These are phyloP conservation scores for Ondatra zibethicus DNA, from an alignment of 2,113 vertebrate species.

Conservation along the genomic window DNA sequence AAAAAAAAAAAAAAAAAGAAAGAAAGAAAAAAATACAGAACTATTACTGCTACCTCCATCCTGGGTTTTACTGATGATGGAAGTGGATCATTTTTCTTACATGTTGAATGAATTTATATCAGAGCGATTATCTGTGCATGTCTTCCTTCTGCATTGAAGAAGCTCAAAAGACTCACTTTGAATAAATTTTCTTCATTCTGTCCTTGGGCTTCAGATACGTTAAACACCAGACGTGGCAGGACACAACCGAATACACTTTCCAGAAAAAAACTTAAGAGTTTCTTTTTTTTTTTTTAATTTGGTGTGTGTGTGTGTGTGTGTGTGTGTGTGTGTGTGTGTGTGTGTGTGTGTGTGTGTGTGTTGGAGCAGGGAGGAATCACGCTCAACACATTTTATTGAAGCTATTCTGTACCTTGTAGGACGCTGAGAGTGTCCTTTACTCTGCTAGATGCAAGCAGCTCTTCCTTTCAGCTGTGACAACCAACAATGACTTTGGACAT, in stretches of 20 bases:
- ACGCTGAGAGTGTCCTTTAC: not conserved
- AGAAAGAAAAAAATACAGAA: not conserved
- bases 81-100: slow-evolving; percentile 29
- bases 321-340: not conserved
- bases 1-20: not conserved
- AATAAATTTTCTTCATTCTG: slow-evolving; percentile 8
- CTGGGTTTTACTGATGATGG: slow-evolving; percentile 1
- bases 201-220: not conserved
- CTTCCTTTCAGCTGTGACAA: not conserved
- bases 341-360: not conserved
- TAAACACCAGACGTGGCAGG: not conserved
- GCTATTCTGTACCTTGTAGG: not conserved
- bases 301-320: not conserved
- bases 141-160: not conserved
- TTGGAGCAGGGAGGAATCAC: not conserved
- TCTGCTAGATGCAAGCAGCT: not conserved
- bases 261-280: not conserved
- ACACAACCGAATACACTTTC: not conserved
- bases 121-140: not conserved
- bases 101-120: not conserved
- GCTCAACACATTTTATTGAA: not conserved
- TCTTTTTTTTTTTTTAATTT: not conserved
- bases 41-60: not conserved
- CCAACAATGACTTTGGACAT: not conserved
- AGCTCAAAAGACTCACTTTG: not conserved